These are phyloP conservation scores for Acromyrmex echinatior DNA, from an alignment of 1,140 invertebrate species.

Conservation along the genomic window DNA sequence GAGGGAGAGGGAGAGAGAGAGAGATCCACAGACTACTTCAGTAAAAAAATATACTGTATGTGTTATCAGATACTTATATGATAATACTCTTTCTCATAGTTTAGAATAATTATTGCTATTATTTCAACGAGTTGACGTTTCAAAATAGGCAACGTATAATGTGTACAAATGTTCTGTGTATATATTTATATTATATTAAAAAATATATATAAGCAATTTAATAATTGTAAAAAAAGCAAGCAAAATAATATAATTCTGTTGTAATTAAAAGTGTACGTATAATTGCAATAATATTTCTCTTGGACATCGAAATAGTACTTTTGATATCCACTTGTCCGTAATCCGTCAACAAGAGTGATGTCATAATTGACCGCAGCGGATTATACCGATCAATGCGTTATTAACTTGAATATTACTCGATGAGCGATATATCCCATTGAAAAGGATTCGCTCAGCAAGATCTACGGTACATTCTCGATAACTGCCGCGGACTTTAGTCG, in stretches of 20 bases:
- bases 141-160: too few species aligned
- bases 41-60: conserved; percentile 17
- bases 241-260: neutral
- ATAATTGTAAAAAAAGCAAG: neutral
- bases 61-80: conserved; percentile 2
- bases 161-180: too few species aligned
- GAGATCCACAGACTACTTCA: neutral
- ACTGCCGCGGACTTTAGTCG: conserved; percentile 35
- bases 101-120: conserved; percentile 9
- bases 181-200: neutral
- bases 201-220: neutral
- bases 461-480: conserved; percentile 29
- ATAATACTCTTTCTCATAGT: neutral
- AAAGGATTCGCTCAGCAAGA: conserved; percentile 43
- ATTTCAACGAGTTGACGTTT: conserved; percentile 11
- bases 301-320: neutral
- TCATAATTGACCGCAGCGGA: conserved; percentile 27
- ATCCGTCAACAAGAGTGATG: conserved; percentile 24
- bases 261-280: neutral
- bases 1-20: conserved; percentile 12
- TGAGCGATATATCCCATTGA: conserved; percentile 7
- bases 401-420: conserved; percentile 49
- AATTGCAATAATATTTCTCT: neutral
- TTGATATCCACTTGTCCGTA: neutral
- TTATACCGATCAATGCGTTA: conserved; percentile 42